These are phyloP conservation scores for Prietella phreatophila DNA, from an alignment of 2,113 vertebrate species.

Conservation along the genomic window DNA sequence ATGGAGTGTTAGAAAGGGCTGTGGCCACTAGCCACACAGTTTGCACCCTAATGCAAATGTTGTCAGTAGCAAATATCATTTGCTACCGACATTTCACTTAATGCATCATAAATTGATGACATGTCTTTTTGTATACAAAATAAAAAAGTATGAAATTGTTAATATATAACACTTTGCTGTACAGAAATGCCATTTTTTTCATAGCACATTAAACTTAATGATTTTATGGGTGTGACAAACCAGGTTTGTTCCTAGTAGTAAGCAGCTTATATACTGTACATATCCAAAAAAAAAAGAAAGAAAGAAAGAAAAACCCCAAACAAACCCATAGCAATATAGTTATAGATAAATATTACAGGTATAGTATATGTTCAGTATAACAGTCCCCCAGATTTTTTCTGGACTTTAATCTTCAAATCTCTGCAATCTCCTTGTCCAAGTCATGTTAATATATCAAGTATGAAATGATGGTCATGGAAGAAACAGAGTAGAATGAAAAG, in stretches of 20 bases:
- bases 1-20: slow-evolving; percentile 23
- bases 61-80: background rate
- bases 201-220: background rate
- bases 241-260: slow-evolving; percentile 41
- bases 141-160: background rate
- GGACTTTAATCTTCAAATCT: slow-evolving; percentile 54
- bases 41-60: background rate
- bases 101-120: slow-evolving; percentile 6
- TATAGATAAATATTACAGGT: background rate
- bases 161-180: background rate
- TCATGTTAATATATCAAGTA: slow-evolving; percentile 68
- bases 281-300: background rate
- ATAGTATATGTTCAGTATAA: background rate
- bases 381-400: background rate
- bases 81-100: background rate
- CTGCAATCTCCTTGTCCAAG: slow-evolving; percentile 63
- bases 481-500: slow-evolving; percentile 56
- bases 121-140: background rate
- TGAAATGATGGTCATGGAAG: slow-evolving; percentile 64
- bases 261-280: background rate
- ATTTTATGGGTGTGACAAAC: background rate
- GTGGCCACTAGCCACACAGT: background rate
- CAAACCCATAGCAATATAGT: background rate
- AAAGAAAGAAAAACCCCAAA: too few relatives aligned
- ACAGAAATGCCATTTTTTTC: background rate